Conservation (phyloP, 2,797 vertebrate species). For the Zenarchopterus dispar region DNA sequence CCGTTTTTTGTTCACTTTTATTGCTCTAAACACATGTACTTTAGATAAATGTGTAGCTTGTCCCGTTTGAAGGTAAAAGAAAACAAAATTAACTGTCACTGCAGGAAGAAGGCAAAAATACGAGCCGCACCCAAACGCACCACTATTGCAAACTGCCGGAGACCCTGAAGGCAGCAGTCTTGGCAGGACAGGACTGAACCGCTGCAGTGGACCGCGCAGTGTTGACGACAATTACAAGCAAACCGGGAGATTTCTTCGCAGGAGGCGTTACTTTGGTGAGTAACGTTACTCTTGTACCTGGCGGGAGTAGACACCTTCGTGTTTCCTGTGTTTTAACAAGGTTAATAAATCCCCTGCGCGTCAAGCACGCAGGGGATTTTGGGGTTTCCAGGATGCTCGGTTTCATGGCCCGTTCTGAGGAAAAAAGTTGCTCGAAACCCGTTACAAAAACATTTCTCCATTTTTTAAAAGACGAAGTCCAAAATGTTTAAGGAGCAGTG, state of each 20-base stretch:
- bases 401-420: not conserved
- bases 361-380: constrained; percentile 44
- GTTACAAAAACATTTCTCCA: not conserved
- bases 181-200: constrained; percentile 42
- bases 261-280: constrained; percentile 41
- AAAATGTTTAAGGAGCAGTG: not conserved
- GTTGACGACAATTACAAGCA: constrained; percentile 2
- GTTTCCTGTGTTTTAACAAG: not conserved
- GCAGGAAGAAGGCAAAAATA: not conserved
- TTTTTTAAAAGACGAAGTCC: constrained; percentile 16
- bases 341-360: constrained; percentile 14
- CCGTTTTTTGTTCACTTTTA: too few relatives aligned
- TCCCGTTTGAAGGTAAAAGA: too few relatives aligned
- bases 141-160: constrained; percentile 34
- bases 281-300: not conserved
- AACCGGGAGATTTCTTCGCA: not conserved
- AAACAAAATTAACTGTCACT: too few relatives aligned
- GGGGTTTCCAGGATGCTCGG: constrained; percentile 43
- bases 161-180: constrained; percentile 61
- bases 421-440: constrained; percentile 30
- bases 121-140: constrained; percentile 54
- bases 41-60: not conserved
- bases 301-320: not conserved
- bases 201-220: constrained; percentile 25
- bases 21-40: too few relatives aligned